Percentiles rank a stretch among this genome's conserved stretches.
Evolutionary conservation across 2,797 vertebrate genomes (phyloP).

Genomic region (Enteromius fasciolatus): DNA sequence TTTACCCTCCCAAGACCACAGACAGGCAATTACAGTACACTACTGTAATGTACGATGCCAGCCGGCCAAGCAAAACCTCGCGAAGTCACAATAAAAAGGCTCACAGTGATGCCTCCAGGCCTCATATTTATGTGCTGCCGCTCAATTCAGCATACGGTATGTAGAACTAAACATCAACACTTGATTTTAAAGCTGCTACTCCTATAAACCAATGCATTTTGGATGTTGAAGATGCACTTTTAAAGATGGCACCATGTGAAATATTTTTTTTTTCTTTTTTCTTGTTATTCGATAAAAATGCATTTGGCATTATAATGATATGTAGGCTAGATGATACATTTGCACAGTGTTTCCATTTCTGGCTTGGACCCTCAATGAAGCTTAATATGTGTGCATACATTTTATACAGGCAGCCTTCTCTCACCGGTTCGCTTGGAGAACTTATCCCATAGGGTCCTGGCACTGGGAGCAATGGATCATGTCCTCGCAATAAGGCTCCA

Average conservation of each 20-base stretch:
- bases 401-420: constrained; percentile 36
- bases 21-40: constrained; percentile 46
- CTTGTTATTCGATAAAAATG: constrained; percentile 3
- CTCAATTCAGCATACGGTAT: not conserved
- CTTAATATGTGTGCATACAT: constrained; percentile 46
- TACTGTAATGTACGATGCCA: constrained; percentile 6
- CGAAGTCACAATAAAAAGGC: constrained; percentile 16
- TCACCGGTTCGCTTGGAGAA: not conserved
- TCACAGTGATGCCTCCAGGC: constrained; percentile 5
- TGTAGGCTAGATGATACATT: constrained; percentile 32
- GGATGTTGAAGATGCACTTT: not conserved
- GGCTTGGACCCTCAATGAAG: constrained; percentile 45
- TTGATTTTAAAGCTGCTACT: constrained; percentile 26
- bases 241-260: constrained; percentile 17
- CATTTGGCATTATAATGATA: constrained; percentile 17
- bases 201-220: not conserved
- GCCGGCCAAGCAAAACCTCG: constrained; percentile 18
- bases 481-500: constrained; percentile 86
- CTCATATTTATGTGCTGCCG: not conserved
- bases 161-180: not conserved
- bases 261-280: not conserved
- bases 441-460: constrained; percentile 85
- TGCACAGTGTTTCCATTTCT: constrained; percentile 55
- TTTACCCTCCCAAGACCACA: constrained; percentile 2
- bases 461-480: constrained; percentile 85